These are phyloP conservation scores for Coptotermes formosanus DNA, from an alignment of 1,140 invertebrate genomes.

Conservation along the genomic window DNA sequence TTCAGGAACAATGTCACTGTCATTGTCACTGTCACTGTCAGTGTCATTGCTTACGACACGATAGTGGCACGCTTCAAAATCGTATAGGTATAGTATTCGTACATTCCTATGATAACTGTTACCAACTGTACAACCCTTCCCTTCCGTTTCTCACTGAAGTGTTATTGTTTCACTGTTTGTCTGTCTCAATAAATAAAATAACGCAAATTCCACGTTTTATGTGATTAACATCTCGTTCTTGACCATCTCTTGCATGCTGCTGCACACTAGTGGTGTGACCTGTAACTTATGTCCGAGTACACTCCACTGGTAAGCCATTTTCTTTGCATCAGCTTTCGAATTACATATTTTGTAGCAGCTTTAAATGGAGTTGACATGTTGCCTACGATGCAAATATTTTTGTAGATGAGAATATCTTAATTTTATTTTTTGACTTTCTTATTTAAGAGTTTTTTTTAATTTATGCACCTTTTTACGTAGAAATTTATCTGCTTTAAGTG, in stretches of 20 bases:
- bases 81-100: neutral
- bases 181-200: neutral
- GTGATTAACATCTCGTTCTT: conserved; percentile 22
- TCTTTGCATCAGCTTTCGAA: conserved; percentile 22
- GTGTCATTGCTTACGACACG: neutral
- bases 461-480: neutral
- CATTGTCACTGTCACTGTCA: no score
- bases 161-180: neutral
- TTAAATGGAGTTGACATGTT: neutral
- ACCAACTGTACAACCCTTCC: neutral
- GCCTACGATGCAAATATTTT: neutral
- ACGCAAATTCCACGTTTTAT: neutral
- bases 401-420: neutral
- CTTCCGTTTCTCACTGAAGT: neutral
- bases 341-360: neutral
- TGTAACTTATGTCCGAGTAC: conserved; percentile 60
- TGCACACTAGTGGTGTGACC: conserved; percentile 39
- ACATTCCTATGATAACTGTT: neutral
- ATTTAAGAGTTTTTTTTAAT: neutral
- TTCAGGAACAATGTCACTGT: no score
- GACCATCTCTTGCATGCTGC: conserved; percentile 39
- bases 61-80: neutral
- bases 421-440: neutral
- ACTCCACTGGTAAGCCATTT: conserved; percentile 55
- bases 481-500: neutral